Conservation (phyloP, 2,888 invertebrate genomes). For the Drosophila percnosoma region DNA sequence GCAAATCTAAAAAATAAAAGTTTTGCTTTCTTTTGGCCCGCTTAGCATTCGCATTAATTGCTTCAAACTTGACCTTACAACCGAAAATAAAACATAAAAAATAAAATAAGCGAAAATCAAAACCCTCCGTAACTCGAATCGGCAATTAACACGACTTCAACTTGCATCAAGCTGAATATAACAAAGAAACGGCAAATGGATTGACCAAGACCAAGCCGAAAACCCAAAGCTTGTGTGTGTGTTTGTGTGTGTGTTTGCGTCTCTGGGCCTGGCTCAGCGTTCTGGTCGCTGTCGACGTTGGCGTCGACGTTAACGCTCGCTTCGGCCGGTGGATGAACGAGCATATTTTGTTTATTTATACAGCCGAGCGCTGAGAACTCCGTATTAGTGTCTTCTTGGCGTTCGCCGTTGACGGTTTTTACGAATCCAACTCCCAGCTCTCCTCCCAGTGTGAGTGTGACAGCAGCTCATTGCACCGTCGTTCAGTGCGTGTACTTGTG, state of each 20-base stretch:
- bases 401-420: conserved; percentile 69
- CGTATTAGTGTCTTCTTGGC: conserved; percentile 83
- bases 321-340: conserved; percentile 57
- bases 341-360: conserved; percentile 81
- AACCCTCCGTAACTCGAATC: conserved; percentile 51
- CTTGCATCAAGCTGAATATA: conserved; percentile 61
- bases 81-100: conserved; percentile 49
- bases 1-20: conserved; percentile 35
- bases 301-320: conserved; percentile 31
- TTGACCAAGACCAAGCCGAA: conserved; percentile 55
- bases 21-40: conserved; percentile 71
- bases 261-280: conserved; percentile 34
- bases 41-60: conserved; percentile 60
- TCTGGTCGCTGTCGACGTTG: conserved; percentile 47
- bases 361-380: conserved; percentile 77
- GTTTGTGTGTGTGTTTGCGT: conserved; percentile 18
- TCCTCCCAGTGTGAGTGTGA: conserved; percentile 40
- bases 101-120: conserved; percentile 20
- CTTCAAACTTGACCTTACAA: conserved; percentile 78
- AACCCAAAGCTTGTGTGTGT: conserved; percentile 6
- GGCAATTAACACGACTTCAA: conserved; percentile 65
- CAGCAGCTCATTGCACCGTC: conserved; percentile 42
- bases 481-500: conserved; percentile 26
- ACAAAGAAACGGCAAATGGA: conserved; percentile 55
- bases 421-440: conserved; percentile 36